Evolutionary conservation across 2,113 vertebrate genomes (phyloP).

Genomic region (Crocuta crocuta): DNA sequence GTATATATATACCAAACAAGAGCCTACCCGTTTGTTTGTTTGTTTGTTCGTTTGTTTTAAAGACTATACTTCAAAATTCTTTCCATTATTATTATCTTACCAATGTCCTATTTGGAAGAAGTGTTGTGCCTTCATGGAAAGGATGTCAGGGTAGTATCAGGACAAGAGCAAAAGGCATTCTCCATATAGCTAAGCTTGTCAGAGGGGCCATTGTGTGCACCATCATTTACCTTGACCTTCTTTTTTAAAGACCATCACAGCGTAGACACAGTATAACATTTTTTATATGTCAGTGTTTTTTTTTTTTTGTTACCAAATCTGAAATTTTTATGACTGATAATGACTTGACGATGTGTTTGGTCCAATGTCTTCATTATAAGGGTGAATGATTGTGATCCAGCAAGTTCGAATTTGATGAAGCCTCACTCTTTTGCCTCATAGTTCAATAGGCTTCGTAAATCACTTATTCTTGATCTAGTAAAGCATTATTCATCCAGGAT

Average conservation of each 20-base stretch:
- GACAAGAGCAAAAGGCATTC: neutral
- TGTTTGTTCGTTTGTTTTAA: too few species aligned
- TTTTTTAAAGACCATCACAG: neutral
- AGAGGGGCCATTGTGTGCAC: neutral
- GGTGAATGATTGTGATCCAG: neutral
- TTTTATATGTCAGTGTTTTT: slow-evolving; percentile 4
- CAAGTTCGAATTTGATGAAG: neutral
- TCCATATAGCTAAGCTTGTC: neutral
- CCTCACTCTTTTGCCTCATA: neutral
- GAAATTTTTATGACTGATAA: slow-evolving; percentile 10
- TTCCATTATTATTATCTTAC: neutral
- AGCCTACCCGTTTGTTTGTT: neutral
- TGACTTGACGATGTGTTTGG: neutral
- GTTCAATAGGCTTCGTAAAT: neutral
- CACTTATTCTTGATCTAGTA: neutral
- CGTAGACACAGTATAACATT: neutral
- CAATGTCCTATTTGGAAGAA: neutral
- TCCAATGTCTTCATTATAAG: neutral
- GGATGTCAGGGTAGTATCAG: neutral
- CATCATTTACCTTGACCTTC: neutral
- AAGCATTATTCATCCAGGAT: neutral
- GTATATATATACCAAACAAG: neutral
- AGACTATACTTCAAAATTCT: neutral
- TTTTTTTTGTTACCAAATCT: neutral
- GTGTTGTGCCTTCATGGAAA: neutral